Evolutionary conservation across 2,888 invertebrate genomes (phyloP).

Genomic region (Lottia gigantea): DNA sequence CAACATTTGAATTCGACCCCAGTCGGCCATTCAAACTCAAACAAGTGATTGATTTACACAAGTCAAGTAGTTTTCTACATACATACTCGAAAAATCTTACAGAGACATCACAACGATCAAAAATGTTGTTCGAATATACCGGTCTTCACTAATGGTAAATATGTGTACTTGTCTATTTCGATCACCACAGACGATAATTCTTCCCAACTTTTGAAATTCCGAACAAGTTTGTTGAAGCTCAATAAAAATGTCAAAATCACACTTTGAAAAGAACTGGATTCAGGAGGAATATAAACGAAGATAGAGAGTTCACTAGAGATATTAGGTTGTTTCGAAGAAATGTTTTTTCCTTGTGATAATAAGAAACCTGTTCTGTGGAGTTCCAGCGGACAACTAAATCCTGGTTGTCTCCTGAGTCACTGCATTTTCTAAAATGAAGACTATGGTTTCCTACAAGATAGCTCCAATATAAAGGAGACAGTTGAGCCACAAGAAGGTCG

Average conservation of each 20-base stretch:
- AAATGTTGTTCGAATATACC: neutral
- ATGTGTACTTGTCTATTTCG: neutral
- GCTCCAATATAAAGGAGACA: no score
- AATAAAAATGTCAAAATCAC: slow-evolving; percentile 6
- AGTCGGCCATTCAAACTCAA: slow-evolving; percentile 19
- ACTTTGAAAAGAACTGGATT: neutral
- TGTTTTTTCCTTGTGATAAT: no score
- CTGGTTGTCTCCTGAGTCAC: no score
- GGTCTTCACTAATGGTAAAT: neutral
- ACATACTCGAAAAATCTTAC: neutral
- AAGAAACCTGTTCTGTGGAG: no score
- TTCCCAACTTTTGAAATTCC: neutral
- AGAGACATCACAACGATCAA: neutral
- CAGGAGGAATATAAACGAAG: neutral
- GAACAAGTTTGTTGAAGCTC: neutral
- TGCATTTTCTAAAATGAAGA: no score
- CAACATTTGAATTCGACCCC: slow-evolving; percentile 13
- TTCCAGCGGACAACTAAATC: no score
- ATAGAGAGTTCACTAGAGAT: neutral
- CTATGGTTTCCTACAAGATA: no score
- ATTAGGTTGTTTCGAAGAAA: no score
- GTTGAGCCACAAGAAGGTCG: no score
- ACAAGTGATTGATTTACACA: slow-evolving; percentile 14
- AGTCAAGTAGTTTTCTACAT: slow-evolving; percentile 4
- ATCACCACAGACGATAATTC: neutral